Evolutionary conservation across 2,113 vertebrate species (phyloP), one percentile per base, ranked within the genome.

Genomic region (Taurulus bubalis): DNA sequence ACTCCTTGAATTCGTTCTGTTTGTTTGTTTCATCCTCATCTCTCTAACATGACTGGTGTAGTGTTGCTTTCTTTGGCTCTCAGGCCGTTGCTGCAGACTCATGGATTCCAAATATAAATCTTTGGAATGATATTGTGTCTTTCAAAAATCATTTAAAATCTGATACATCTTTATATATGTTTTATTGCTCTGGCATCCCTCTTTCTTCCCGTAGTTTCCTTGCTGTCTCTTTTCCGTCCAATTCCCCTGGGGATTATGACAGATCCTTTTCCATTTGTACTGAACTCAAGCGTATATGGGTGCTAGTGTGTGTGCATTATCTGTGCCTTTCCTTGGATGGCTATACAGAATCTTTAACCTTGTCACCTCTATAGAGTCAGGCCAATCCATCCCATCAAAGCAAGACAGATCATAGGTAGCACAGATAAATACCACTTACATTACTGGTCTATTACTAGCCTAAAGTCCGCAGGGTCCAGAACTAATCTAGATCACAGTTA

Each of bases 251-350:
- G 84, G 69, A 84, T 90, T 77, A 88, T 20, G 75, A 70, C 32
- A 81, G 55, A 88, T 86, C 76, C 72, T 76, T 79, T 88, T 91
- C 85, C 71, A 85, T 89, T 85, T 85, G 45, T 70, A 63, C 67
- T 64, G 42, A 84, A 72, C 30, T 70, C 40, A 59, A 30, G 20
- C 73, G 18, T 47, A 34, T 77, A 32, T 49, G 38, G 14, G 53
- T 51, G 11, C 22, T 15, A n/a, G 9, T 79, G 58, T 66, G 22
- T 63, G 47, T 42, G 75, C 60, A 49, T 42, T 71, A 11, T 36
- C 8, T 84, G 65, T 56, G n/a, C 74, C 60, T 82, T 77, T 51
- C 45, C 26, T 70, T 56, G 71, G 80, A 87, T 64, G 63, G 60
- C 67, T 49, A 26, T 22, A 82, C 71, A 79, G 69, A 77, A 67